Percentiles rank a stretch among this genome's conserved stretches.
Evolutionary conservation across 1,140 invertebrate species (phyloP).

Genomic region (Sinonovacula constricta): DNA sequence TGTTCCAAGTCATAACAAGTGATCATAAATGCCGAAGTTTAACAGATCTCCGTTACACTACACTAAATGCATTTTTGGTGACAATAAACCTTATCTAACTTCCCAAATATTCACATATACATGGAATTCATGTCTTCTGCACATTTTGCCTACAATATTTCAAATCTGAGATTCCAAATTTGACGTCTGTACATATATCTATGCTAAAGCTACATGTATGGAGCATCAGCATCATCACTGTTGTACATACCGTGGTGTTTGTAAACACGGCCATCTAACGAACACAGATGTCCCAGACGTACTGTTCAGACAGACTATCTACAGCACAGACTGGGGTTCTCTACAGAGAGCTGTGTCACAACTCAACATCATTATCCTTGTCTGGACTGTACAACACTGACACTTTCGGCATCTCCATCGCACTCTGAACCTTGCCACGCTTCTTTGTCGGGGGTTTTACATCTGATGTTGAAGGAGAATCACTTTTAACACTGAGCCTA

Average conservation of each 20-base stretch:
- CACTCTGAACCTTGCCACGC: constrained; percentile 17
- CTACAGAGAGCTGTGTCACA: constrained; percentile 39
- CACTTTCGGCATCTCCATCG: constrained; percentile 42
- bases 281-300: not conserved
- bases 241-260: not conserved
- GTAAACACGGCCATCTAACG: not conserved
- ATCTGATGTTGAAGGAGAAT: not conserved
- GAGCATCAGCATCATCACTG: too few relatives aligned
- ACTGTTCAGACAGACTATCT: not conserved
- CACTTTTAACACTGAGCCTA: constrained; percentile 54
- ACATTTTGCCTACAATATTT: too few relatives aligned
- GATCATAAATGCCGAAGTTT: too few relatives aligned
- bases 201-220: not conserved
- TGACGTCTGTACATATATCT: not conserved
- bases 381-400: constrained; percentile 31
- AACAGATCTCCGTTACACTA: too few relatives aligned
- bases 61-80: too few relatives aligned
- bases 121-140: too few relatives aligned
- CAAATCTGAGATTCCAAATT: too few relatives aligned
- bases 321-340: not conserved
- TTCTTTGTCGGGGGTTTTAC: not conserved
- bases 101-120: too few relatives aligned
- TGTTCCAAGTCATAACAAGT: too few relatives aligned
- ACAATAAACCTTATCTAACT: too few relatives aligned
- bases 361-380: constrained; percentile 29